Evolutionary conservation across 2,113 vertebrate species (phyloP), one percentile per base, ranked within the genome.

Genomic region (Isichthys henryi): DNA sequence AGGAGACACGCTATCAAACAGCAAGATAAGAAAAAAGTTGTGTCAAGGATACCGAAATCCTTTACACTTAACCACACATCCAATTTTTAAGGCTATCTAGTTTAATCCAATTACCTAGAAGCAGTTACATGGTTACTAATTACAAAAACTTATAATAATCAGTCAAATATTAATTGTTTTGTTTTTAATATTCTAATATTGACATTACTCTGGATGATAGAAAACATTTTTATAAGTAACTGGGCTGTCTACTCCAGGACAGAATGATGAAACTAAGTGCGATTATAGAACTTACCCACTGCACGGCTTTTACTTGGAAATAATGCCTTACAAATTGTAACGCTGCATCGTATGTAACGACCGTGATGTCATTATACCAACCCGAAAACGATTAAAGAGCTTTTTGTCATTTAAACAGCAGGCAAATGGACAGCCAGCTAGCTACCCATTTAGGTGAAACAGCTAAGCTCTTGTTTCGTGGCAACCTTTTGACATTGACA

Each of bases 1-100:
- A 87, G 0, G 80, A 77, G 93, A 90, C 92, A 92, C 89, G 88
- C 96, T 97, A 50, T 91, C 88, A 92, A 91, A 83, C 31, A 84
- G 23, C 35, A 53, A 56, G 21, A 52, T 48, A 10, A 45, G 46
- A n/a, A 31, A 31, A 45, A 58, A 49, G 82, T 48, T 84, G 21
- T 49, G 85, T 50, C 50, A n/a, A 10, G 17, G 11, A 17, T 17
- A 77, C 70, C 8, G 1, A 77, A 77, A 39, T 77, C 21, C 31
- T 17, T 39, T 17, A 77, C 31, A 77, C 70, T 35, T 10, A 77
- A 39, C 35, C 35, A 39, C 11, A 77, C 5, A 39, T 77, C 0
- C 70, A 39, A 23, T 77, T 77, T 9, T 11, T 27, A 66, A 27
- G n/a, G 62, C 11, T 39, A 39, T 77, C 5, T 3, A 17, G 70